These are phyloP conservation scores for Papilio xuthus DNA, from an alignment of 1,140 invertebrate species.

Conservation along the genomic window DNA sequence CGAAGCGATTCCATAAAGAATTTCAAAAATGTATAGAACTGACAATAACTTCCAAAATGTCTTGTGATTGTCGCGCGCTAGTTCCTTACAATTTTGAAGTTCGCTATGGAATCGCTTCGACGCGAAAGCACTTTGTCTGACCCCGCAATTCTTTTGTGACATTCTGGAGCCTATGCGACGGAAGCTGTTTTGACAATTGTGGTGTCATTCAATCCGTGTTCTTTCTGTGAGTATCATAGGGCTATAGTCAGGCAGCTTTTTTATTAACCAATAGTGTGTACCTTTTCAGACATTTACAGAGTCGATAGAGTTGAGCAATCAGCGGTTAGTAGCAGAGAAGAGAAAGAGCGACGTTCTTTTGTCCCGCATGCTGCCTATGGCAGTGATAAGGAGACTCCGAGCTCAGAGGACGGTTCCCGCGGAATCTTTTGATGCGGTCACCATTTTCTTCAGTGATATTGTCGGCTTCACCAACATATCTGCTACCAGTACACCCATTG, in stretches of 20 bases:
- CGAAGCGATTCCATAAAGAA: too few species aligned
- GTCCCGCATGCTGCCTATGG: slow-evolving; percentile 87
- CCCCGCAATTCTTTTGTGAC: too few species aligned
- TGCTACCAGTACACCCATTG: slow-evolving; percentile 87
- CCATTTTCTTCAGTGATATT: slow-evolving; percentile 92
- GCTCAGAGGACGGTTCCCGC: slow-evolving; percentile 86
- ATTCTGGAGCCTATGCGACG: too few species aligned
- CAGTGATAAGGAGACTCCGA: slow-evolving; percentile 85
- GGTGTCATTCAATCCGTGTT: too few species aligned
- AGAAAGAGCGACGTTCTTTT: slow-evolving; percentile 87
- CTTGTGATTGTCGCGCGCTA: too few species aligned
- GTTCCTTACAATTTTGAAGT: too few species aligned
- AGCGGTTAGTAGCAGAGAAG: slow-evolving; percentile 88
- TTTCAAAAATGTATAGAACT: too few species aligned
- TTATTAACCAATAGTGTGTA: not conserved
- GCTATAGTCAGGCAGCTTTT: not conserved
- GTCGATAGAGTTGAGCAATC: slow-evolving; percentile 87
- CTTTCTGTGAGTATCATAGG: too few species aligned
- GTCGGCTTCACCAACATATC: slow-evolving; percentile 91
- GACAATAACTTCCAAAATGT: too few species aligned
- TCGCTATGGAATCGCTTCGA: too few species aligned
- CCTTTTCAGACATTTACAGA: slow-evolving; percentile 85
- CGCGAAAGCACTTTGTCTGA: too few species aligned
- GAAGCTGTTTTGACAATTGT: too few species aligned
- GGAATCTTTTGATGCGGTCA: slow-evolving; percentile 87